Evolutionary conservation across 2,888 invertebrate species (phyloP), one percentile per base, ranked within the genome.

Genomic region (Zaprionus lineosus): DNA sequence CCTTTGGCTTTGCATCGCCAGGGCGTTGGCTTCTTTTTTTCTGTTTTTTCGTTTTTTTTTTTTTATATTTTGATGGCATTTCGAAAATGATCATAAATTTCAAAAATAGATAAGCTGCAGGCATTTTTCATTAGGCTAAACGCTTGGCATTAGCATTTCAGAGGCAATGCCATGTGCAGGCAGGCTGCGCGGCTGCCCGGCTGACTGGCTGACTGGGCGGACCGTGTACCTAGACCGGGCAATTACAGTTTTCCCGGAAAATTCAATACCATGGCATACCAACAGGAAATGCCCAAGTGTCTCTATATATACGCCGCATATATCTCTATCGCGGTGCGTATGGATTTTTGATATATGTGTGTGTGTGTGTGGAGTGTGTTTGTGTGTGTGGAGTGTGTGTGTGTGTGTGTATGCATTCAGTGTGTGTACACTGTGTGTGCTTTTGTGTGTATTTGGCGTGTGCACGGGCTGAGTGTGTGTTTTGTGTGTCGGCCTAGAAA

Each of bases 81-180:
- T 29, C 29, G 9, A 29, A 6, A 29, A 29, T n/a, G n/a, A n/a
- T n/a, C n/a, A n/a, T n/a, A 60, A 55, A 64, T 60, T 70, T 56
- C 65, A 41, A 65, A 70, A 52, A 60, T 56, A 70, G 71, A 70
- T 70, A 69, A 69, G 68, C 65, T 46, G 48, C 55, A 47, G 55
- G 44, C 69, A 62, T 44, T 53, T 57, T 53, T 44, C 48, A 48
- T 55, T 36, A 31, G 36, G 15, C 15, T 31, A 7, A 31, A 15
- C 9, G 24, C 48, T 29, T 31, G 7, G 48, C 65, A 48, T 47
- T 52, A 37, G 46, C 56, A 56, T 43, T 29, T 39, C 7, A 44
- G 39, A 28, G 31, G 19, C 51, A n/a, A n/a, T n/a, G 41, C 40
- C 56, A 55, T 59, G 40, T 59, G 59, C 31, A 31, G 11, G 29